Evolutionary conservation across 2,113 vertebrate genomes (phyloP), one percentile per base, ranked within the genome.

Genomic region (Plestiodon gilberti): DNA sequence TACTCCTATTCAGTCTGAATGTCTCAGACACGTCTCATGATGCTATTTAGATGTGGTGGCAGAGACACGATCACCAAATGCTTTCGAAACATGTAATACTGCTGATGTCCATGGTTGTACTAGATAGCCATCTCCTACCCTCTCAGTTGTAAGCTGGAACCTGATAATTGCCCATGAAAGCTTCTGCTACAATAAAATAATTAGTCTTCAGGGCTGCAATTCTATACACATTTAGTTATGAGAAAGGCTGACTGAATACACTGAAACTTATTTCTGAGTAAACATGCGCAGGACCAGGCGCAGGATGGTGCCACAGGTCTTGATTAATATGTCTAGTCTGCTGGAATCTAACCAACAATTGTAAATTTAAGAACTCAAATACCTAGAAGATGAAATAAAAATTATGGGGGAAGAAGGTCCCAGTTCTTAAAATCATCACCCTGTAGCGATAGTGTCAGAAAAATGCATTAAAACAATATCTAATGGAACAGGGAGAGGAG

Each of bases 391-490:
- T 0, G 1, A 11, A 87, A 86, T 80, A 77, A 86, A 57, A 78
- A 14, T 81, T 62, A 64, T 81, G 22, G 81, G 25, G 11, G 48
- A 84, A 89, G 89, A 7, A 89, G 70, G 81, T 40, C 11, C 71
- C 22, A 7, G 22, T 81, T 52, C 17, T 57, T 81, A 82, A 89
- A 89, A 88, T 38, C 57, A 84, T 22, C 74, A 81, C 10, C 38
- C 18, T n/a, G 2, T 18, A 52, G 77, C 40, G 78, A 81, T 70
- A 30, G 43, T 61, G 84, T 65, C 62, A 77, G 87, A 83, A 85
- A 82, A 87, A 71, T 48, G 61, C 62, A 69, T 85, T 92, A 91
- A 84, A 81, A 82, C 90, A 77, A 90, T 20, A 2, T 76, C 77
- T 14, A 52, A 64, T 30, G 57, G 88, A 78, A 35, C 0, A 55